Conservation (phyloP, 2,113 vertebrate species). For the Morone saxatilis region DNA sequence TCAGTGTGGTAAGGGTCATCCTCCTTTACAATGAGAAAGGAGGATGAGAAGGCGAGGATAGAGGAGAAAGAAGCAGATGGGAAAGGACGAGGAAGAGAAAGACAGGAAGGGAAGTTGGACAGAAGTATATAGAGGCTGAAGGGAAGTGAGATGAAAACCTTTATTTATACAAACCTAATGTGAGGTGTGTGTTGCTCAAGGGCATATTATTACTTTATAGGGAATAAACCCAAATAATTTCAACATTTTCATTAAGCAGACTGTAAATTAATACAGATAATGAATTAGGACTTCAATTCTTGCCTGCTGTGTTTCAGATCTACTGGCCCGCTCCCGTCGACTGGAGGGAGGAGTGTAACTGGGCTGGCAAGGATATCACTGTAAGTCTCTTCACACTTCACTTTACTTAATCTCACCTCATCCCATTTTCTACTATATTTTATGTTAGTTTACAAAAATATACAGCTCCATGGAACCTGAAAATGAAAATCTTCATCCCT, state of each 20-base stretch:
- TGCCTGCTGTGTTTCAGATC: conserved; percentile 84
- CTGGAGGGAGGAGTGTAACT: conserved; percentile 98
- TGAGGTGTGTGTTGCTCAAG: background rate
- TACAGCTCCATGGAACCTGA: background rate
- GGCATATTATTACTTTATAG: background rate
- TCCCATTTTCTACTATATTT: background rate
- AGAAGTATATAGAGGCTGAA: background rate
- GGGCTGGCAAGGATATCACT: conserved; percentile 97
- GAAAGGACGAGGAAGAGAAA: background rate
- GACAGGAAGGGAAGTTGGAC: background rate
- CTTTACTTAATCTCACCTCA: background rate
- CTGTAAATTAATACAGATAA: background rate
- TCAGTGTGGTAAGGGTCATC: background rate
- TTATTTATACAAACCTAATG: background rate
- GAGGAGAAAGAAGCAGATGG: conserved; percentile 6
- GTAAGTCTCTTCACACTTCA: conserved; percentile 83
- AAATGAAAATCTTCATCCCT: background rate
- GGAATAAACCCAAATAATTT: background rate
- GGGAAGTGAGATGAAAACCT: background rate
- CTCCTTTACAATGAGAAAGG: background rate
- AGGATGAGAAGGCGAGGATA: background rate
- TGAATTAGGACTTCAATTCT: background rate
- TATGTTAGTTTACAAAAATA: background rate
- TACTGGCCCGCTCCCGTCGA: conserved; percentile 96
- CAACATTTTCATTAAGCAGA: background rate